Base-by-base conservation (phyloP, 30 jellyfish, hydroid and myxozoan species). In the Aurelia coerulea region DNA sequence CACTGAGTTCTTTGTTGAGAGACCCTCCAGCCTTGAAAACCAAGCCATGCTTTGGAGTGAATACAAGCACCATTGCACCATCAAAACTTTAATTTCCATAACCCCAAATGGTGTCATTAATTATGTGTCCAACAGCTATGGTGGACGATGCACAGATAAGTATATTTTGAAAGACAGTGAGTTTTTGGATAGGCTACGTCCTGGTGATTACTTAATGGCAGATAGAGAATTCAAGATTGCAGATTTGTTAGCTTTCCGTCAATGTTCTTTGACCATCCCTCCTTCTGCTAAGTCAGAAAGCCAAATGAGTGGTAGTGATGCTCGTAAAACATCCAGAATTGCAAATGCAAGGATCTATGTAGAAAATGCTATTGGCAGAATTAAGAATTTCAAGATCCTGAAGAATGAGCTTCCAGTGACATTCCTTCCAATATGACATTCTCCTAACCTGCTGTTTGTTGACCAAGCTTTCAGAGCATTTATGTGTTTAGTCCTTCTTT, bases 301-400 rank as follows among this genome's bases (percentile, higher is more conserved):
- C 32, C 69, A 60, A 23, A 9, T 60, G 69, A 60, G 32, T 16
- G 32, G 9, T 0, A 2, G 6, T 39, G 51, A 39, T 39, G 8
- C 51, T 39, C 8, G 9, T 39, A 39, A 39, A 39, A 39, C 51
- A 39, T 39, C 51, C 6, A 39, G 51, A 39, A 39, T 39, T 39
- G 51, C 51, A 73, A 42, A 73, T 35, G n/a, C 51, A 51, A 15
- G 90, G 18, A 79, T 79, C 41, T 79, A 79, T 33, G 87, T 79
- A 4, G 90, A 79, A 35, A 81, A 79, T n/a, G 90, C 90, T 10
- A 79, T 64, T 6, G 86, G 86, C 1, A 12, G 90, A 35, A 35
- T 79, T 16, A 79, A 79, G 49, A 7, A 16, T 35, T 2, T 3
- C 51, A 39, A 39, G 6, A 39, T 39, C 51, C 51, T 39, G 51